Base-by-base conservation (phyloP, 2,113 vertebrate genomes). In the Clarias gariepinus region DNA sequence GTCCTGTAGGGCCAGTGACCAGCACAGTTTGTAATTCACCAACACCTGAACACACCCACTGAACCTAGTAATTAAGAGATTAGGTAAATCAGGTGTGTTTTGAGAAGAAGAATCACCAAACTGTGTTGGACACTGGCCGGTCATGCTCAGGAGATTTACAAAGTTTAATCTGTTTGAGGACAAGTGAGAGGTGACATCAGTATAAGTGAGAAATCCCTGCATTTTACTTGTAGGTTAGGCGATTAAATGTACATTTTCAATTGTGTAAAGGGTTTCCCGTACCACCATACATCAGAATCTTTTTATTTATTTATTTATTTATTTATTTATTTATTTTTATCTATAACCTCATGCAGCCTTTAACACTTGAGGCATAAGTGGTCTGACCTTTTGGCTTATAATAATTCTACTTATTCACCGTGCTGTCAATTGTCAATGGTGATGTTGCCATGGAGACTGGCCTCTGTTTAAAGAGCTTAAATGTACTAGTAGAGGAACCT, bases 361-460 rank as follows among this genome's bases (percentile, higher is more conserved):
- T 2, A 21, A 71, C 21, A 8, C 16, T 19, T 16, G 68, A 71
- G 21, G 3, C 16, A 21, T 36, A 36, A 71, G 58, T 61, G 30
- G 36, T 81, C 60, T 81, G 30, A 61, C 57, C 55, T 84, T 53
- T 76, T 85, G 28, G 28, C 61, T 53, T 41, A 8, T 55, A 28
- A 28, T 57, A 36, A 71, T 71, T 71, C 8, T 36, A 19, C 33
- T 71, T 33, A 19, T 36, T 36, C 68, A 30, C 68, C 3, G 6
- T 18, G 77, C 52, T 84, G 86, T 76, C 81, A 64, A 63, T 73
- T 86, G 58, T 64, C 74, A 47, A 30, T 66, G 53, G 41, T 23
- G 28, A 81, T 71, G 86, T 89, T 87, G 71, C 89, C 78, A 89
- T 89, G 89, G 85, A 84, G 68, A 89, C 57, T 41, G 66, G 76